These are phyloP conservation scores for Gonocerus acuteangulatus DNA, from an alignment of 2,888 invertebrate genomes.

Conservation along the genomic window DNA sequence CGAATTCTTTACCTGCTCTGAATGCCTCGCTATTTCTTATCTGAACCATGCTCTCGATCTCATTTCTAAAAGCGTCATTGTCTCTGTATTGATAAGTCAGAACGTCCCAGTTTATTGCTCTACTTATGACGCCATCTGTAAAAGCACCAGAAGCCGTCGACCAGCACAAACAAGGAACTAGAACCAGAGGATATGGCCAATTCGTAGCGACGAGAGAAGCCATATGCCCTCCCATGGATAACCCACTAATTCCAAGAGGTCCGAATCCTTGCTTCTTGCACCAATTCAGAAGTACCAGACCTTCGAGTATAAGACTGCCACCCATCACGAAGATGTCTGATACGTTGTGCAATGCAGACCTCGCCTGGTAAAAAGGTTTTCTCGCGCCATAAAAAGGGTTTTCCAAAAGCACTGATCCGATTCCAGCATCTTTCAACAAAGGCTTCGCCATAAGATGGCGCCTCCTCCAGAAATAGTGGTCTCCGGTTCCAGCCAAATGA, in stretches of 20 bases:
- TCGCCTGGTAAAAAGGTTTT: constrained; percentile 81
- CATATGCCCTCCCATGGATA: constrained; percentile 99
- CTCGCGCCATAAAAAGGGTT: constrained; percentile 91
- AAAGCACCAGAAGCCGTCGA: constrained; percentile 94
- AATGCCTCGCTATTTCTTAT: constrained; percentile 44
- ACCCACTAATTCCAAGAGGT: constrained; percentile 87
- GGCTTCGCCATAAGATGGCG: constrained; percentile 86
- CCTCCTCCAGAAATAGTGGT: constrained; percentile 92
- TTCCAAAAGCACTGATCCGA: constrained; percentile 88
- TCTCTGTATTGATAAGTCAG: constrained; percentile 80
- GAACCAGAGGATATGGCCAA: constrained; percentile 87
- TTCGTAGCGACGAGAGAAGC: constrained; percentile 92
- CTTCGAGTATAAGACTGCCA: constrained; percentile 88
- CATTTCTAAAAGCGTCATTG: constrained; percentile 70
- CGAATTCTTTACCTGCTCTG: constrained; percentile 64
- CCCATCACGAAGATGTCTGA: constrained; percentile 99
- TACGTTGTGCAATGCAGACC: constrained; percentile 88
- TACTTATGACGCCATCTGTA: constrained; percentile 54
- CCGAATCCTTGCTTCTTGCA: constrained; percentile 84
- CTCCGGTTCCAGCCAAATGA: constrained; percentile 95
- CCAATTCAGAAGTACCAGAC: constrained; percentile 87
- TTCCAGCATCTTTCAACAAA: constrained; percentile 76
- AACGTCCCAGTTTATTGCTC: constrained; percentile 87
- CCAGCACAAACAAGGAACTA: constrained; percentile 95
- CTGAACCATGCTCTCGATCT: constrained; percentile 78